Evolutionary conservation across 2,113 vertebrate species (phyloP), one percentile per base, ranked within the genome.

Genomic region (Dryoscopus gambensis): DNA sequence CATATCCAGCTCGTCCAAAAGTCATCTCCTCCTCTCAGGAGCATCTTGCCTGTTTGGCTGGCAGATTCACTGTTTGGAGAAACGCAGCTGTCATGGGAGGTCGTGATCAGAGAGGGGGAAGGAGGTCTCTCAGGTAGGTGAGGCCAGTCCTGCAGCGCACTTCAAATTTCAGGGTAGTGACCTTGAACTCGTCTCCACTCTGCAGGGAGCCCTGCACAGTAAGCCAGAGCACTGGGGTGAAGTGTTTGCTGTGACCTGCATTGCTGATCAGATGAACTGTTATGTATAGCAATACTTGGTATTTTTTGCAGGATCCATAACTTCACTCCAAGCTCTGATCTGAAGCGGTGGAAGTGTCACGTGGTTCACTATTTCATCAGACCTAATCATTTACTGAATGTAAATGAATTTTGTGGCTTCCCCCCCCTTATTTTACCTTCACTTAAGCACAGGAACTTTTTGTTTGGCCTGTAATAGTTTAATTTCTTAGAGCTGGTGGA

Each of bases 191-290:
- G 0, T 84, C 88, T 95, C 60, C 3, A 5, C 68, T 94, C 92
- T 75, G 52, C 15, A 17, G 93, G 95, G 90, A 96, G 67, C 65
- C 67, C 1, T 39, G 5, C 47, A 31, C 3, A 5, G 90, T 53
- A 35, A 90, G 56, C 35, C 49, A 44, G 91, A 83, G 82, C 71
- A 6, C 59, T 81, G 71, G 31, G 79, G 90, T 92, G 95, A 93
- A 91, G 64, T 68, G 87, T 71, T 95, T 70, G 44, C 76, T 80
- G 60, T 90, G 95, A 96, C 96, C 93, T 95, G 92, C 52, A 14
- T 70, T 84, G 85, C 92, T 95, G 76, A 88, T 64, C 90, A 78
- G 90, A 22, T 94, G 90, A 96, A 68, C 86, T 94, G 56, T 47
- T 94, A 81, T 35, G 76, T 74, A 31, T 24, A 84, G 79, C 79